These are phyloP conservation scores for Microcebus ravelobensis DNA, from an alignment of 2,113 vertebrate species.

Conservation along the genomic window DNA sequence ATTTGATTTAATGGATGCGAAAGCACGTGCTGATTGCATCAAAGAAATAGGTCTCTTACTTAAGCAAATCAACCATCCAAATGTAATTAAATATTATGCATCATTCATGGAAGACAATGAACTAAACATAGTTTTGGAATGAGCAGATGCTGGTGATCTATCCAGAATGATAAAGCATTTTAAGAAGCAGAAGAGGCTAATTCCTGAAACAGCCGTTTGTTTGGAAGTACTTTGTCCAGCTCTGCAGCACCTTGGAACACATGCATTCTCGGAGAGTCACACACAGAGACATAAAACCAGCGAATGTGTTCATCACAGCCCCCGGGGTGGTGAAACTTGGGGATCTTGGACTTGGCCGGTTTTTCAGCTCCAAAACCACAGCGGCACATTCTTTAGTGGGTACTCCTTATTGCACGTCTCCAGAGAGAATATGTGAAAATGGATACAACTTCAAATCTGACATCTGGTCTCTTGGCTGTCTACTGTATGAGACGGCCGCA, in stretches of 20 bases:
- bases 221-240: conserved; percentile 99
- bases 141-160: conserved; percentile 98
- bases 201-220: conserved; percentile 95
- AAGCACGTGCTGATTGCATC: too few species aligned
- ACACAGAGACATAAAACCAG: conserved; percentile 99
- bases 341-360: conserved; percentile 95
- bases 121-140: conserved; percentile 97
- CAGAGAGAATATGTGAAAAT: conserved; percentile 92
- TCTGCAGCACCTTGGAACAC: conserved; percentile 97
- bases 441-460: conserved; percentile 94
- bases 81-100: conserved; percentile 98
- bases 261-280: conserved; percentile 99
- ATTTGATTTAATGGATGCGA: too few species aligned
- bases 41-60: conserved; percentile 75
- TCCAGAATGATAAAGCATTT: conserved; percentile 99
- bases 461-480: conserved; percentile 90
- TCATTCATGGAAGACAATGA: conserved; percentile 99
- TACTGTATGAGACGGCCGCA: conserved; percentile 94
- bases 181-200: conserved; percentile 98
- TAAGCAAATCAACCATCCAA: conserved; percentile 99
- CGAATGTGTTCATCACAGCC: conserved; percentile 99
- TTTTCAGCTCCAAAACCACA: conserved; percentile 98
- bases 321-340: conserved; percentile 98
- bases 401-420: conserved; percentile 93
- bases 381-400: conserved; percentile 96